Evolutionary conservation across 2,113 vertebrate species (phyloP).

Genomic region (Coregonus clupeaformis): DNA sequence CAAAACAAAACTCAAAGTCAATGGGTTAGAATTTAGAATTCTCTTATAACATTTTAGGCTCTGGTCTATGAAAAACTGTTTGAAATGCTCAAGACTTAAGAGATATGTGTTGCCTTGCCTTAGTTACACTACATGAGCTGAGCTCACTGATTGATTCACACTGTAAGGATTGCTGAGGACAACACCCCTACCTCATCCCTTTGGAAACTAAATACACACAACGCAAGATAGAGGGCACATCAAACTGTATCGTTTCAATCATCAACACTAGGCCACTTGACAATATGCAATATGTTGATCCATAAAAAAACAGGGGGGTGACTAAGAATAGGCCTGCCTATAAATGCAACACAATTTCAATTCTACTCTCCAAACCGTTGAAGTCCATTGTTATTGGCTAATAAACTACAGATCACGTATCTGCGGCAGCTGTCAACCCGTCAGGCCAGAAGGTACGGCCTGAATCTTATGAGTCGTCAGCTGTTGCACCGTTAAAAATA

Average conservation of each 20-base stretch:
- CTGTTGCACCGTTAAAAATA: conserved; percentile 77
- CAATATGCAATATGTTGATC: background rate
- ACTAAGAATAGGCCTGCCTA: background rate
- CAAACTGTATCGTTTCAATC: background rate
- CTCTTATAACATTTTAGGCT: no score
- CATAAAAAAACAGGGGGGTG: background rate
- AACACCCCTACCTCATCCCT: no score
- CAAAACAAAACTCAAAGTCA: no score
- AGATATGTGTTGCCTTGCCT: background rate
- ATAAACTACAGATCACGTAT: conserved; percentile 41
- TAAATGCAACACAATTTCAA: background rate
- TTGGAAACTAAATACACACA: no score
- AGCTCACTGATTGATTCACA: no score
- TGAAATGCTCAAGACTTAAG: background rate
- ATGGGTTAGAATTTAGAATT: no score
- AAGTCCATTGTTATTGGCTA: conserved; percentile 47
- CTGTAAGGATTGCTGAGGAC: no score
- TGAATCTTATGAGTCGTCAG: conserved; percentile 66
- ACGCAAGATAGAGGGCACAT: no score
- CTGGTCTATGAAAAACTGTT: background rate
- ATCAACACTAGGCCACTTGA: background rate
- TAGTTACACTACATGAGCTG: background rate
- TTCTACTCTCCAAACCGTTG: conserved; percentile 20
- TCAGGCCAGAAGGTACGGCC: conserved; percentile 66
- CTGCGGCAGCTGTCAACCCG: conserved; percentile 57